Base-by-base conservation (phyloP, 1,140 invertebrate genomes). In the Harpegnathos saltator region DNA sequence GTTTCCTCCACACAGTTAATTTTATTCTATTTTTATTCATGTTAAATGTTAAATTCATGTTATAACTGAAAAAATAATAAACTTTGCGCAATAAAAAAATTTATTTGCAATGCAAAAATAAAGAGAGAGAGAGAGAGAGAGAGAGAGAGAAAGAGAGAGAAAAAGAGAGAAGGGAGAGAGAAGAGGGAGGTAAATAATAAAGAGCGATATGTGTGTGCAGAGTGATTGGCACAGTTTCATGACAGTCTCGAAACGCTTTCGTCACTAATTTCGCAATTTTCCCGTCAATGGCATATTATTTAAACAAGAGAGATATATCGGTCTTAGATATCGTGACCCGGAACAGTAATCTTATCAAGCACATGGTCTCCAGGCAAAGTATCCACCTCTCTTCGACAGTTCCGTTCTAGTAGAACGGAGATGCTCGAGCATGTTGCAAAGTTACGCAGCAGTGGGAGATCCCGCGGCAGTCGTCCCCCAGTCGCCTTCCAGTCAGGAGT, bases 391-490 rank as follows among this genome's bases (percentile, higher is more conserved):
- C 52, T 29, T 78, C 52, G 7, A 11, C n/a, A 9, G 29, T 65
- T 77, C 24, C 22, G 33, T 59, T 62, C 72, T 44, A 11, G 15
- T 19, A 66, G 66, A 83, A 56, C 58, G 65, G 82, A 84, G 59
- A 82, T 80, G 48, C 52, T 58, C 33, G 56, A 22, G 73, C 56
- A 29, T 17, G 29, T 22, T 14, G 38, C 54, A 63, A 83, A 74
- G 85, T 83, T 86, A 69, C 63, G 38, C 59, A 61, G 15, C 52
- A 15, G 3, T 59, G 33, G 78, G 73, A 83, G 58, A 83, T 78
- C 82, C 56, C n/a, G 12, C 82, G 88, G 87, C 82, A 88, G 87
- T 88, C 61, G 59, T n/a, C 75, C 48, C 56, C 61, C 73, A 44
- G 19, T 54, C 86, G 86, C 44, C 66, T 38, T n/a, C 9, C 50